Conservation (phyloP, 2,888 invertebrate species). For the Drosophila subsilvestris region DNA sequence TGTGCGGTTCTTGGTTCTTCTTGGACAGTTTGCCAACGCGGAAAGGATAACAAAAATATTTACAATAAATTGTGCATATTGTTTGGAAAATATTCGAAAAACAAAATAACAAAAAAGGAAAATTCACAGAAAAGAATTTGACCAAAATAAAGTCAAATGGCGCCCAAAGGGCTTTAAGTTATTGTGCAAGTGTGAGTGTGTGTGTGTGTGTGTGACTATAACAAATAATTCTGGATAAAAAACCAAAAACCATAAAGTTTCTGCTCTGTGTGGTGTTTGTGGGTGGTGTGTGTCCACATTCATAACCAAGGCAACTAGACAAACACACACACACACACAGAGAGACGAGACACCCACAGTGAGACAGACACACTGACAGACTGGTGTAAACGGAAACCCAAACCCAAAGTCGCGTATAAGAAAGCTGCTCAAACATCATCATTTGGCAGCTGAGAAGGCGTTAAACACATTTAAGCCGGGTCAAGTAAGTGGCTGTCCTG, state of each 20-base stretch:
- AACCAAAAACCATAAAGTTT: slow-evolving; percentile 38
- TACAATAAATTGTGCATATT: too few species aligned
- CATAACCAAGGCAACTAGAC: slow-evolving; percentile 60
- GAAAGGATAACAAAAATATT: background rate
- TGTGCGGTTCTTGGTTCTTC: slow-evolving; percentile 58
- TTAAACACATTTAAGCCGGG: slow-evolving; percentile 67
- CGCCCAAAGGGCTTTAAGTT: background rate
- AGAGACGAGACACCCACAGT: too few species aligned
- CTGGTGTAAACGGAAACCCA: background rate
- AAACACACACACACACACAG: background rate
- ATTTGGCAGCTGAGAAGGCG: slow-evolving; percentile 70
- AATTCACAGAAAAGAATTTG: slow-evolving; percentile 4
- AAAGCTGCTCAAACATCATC: slow-evolving; percentile 65
- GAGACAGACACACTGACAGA: background rate
- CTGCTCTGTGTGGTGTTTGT: slow-evolving; percentile 17
- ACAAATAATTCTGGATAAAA: slow-evolving; percentile 56
- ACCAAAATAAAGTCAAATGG: background rate
- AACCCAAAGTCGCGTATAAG: background rate
- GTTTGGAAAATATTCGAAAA: background rate
- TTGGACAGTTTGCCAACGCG: background rate
- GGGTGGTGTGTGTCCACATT: slow-evolving; percentile 28
- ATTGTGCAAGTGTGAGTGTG: slow-evolving; percentile 8
- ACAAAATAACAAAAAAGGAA: background rate
- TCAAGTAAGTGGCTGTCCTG: slow-evolving; percentile 51
- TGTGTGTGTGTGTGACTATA: slow-evolving; percentile 36